phyloP scores from a whole-genome alignment of 2,113 vertebrate genomes.

The Scalopus aquaticus region DNA sequence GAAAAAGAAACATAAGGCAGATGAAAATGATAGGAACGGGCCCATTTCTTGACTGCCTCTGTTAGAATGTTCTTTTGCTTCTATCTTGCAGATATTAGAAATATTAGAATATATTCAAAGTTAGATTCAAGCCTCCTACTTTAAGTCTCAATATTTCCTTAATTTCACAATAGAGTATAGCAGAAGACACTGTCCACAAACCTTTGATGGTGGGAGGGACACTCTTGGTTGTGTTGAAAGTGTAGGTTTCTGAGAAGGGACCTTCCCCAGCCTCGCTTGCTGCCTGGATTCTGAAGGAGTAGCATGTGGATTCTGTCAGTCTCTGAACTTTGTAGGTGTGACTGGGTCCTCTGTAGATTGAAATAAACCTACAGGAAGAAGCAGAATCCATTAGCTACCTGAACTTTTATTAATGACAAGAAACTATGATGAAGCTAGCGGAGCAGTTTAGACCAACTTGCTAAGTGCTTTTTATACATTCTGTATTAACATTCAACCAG shows the following conservation, averaged over 20 bases:
- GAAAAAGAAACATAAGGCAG: background rate
- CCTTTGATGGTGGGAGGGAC: conserved; percentile 97
- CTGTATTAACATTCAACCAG: background rate
- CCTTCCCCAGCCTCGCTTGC: conserved; percentile 95
- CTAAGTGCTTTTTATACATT: background rate
- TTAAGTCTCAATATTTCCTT: background rate
- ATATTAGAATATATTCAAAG: background rate
- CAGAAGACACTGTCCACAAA: conserved; percentile 67
- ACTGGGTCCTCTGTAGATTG: conserved; percentile 96
- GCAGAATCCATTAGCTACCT: conserved; percentile 9
- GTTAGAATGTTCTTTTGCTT: background rate
- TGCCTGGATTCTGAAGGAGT: conserved; percentile 97
- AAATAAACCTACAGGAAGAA: conserved; percentile 90
- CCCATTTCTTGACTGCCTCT: background rate
- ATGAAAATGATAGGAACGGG: background rate
- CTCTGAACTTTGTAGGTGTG: conserved; percentile 98
- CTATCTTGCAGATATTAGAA: background rate
- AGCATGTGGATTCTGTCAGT: conserved; percentile 93
- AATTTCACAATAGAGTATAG: accelerated
- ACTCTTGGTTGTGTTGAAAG: conserved; percentile 96
- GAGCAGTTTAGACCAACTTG: background rate
- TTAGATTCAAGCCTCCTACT: background rate
- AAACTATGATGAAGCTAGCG: background rate
- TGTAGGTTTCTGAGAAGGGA: conserved; percentile 93
- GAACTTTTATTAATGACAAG: background rate